A percentile compares a stretch with the other conserved stretches of the same genome.
These are phyloP conservation scores for Melipona beecheii DNA, from an alignment of 2,888 invertebrate genomes.

Conservation along the genomic window DNA sequence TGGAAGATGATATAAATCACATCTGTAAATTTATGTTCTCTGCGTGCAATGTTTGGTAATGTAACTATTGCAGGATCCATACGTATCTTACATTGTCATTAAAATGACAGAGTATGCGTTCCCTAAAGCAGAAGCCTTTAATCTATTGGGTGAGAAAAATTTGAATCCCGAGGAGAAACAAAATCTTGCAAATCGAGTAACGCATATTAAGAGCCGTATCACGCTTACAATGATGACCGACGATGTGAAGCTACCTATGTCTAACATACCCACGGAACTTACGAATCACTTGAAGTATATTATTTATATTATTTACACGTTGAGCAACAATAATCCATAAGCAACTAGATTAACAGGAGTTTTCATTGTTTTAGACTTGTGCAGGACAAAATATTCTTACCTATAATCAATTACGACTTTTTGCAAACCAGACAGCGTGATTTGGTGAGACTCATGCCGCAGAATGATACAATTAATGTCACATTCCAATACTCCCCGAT, in stretches of 20 bases:
- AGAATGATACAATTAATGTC: conserved; percentile 87
- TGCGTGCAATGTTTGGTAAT: neutral
- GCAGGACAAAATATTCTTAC: conserved; percentile 88
- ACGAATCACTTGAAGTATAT: conserved; percentile 86
- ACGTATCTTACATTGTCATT: conserved; percentile 87
- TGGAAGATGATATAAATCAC: neutral
- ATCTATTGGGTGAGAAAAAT: conserved; percentile 87
- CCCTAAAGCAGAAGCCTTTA: conserved; percentile 91
- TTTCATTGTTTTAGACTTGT: conserved; percentile 59
- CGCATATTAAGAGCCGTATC: conserved; percentile 91
- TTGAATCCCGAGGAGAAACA: conserved; percentile 39
- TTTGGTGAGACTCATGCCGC: conserved; percentile 88
- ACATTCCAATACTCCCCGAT: conserved; percentile 90
- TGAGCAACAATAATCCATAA: neutral
- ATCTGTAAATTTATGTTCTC: neutral
- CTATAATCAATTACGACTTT: conserved; percentile 93
- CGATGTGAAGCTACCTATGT: conserved; percentile 87
- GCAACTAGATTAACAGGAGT: neutral
- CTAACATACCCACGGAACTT: conserved; percentile 89
- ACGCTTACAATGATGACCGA: conserved; percentile 92
- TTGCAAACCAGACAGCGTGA: conserved; percentile 92
- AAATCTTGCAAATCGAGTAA: conserved; percentile 85
- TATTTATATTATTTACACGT: conserved; percentile 32
- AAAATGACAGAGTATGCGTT: conserved; percentile 90
- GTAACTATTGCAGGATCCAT: conserved; percentile 67